Evolutionary conservation across 2,113 vertebrate species (phyloP), one percentile per base, ranked within the genome.

Genomic region (Hyperopisus bebe): DNA sequence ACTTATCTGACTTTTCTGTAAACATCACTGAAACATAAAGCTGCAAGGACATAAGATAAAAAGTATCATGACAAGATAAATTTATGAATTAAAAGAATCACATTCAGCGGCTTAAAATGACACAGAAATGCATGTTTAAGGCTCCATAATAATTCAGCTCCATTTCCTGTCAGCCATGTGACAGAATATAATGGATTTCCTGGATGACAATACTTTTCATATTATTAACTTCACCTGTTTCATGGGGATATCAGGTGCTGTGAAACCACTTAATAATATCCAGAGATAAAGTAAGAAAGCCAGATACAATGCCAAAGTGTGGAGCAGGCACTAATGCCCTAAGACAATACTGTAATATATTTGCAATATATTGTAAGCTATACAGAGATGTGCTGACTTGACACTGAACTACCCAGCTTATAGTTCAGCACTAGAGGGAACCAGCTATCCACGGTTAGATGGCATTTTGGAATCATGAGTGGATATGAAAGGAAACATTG

Each of bases 401-500:
- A 80, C 74, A 42, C 74, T 80, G 13, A 42, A 39, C 13, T 19
- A 80, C 15, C 0, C 5, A 39, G 44, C n/a, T 51, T 53, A 27
- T 86, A 8, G 24, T 31, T 86, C 46, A 86, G 46, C 84, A 86
- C 84, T 86, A 51, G 85, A 86, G 24, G 46, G 85, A 44, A 47
- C 44, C 82, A 88, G 3, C 17, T 44, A 31, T 88, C 51, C 21
- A 88, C n/a, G 53, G 35, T 44, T 44, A 84, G 44, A 11, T 47
- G 9, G 42, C 21, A 24, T 84, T 44, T 44, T 19, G 62, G 13
- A 8, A 46, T 31, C 44, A 88, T 46, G 17, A 31, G 46, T 10
- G 42, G 48, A 80, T 24, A 53, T 13, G 31, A 46, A 24, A 84
- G 19, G 6, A 46, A 47, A 84, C 44, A 17, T 19, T 77, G 31